Evolutionary conservation across 2,888 invertebrate species (phyloP), one percentile per base, ranked within the genome.

Genomic region (Drosophila borealis): DNA sequence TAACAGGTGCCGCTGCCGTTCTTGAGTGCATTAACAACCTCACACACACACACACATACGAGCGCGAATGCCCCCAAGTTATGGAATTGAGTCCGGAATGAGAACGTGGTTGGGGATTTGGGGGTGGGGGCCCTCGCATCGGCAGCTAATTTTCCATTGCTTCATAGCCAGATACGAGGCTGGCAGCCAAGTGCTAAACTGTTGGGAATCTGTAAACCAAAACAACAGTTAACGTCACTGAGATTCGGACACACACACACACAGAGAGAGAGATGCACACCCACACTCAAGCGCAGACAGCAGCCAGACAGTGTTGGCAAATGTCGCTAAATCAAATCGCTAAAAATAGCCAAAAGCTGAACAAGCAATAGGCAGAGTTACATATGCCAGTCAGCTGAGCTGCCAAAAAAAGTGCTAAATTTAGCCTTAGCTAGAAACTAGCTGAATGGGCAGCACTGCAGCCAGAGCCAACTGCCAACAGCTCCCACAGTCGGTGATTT

Each of bases 1-100:
- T 84, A 83, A 87, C 83, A 83, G 83, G 83, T 83, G 83, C 83
- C 84, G 81, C 55, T 42, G 53, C 33, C 17, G 42, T 1, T 41
- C 14, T 60, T 42, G 77, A 77, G 70, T 77, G 78, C 76, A 77
- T 77, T 78, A 74, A 68, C 61, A 59, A 25, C 14, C 74, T 25
- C 48, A 59, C 46, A 70, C 49, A 63, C 37, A 65, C 48, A 44
- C 59, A 46, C 19, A 42, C 36, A 10, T 39, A 36, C 13, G 13
- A n/a, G 46, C 14, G 13, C 14, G 46, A 17, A 61, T 75, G 57
- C 57, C 74, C 57, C 57, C 75, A 41, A 63, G 73, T 44, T 46
- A 72, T 72, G 60, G 45, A 14, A 59, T 64, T 60, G 55, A 56
- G 68, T 53, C 25, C 41, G 49, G 29, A 57, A 55, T 51, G 57